phyloP scores from a whole-genome alignment of 1,140 invertebrate species.

The Eueides isabella region DNA sequence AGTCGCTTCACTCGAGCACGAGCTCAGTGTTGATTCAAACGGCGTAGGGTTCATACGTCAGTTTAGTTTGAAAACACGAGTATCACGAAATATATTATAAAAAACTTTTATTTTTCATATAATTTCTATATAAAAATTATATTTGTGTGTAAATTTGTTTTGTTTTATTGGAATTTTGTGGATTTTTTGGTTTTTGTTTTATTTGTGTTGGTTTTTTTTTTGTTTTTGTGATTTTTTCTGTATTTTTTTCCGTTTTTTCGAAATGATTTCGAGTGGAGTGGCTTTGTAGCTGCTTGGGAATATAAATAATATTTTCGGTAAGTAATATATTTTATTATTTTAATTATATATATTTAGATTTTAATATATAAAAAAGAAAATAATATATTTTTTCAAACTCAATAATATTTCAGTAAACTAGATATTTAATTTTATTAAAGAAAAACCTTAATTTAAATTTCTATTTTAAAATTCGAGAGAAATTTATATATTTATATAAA shows the following conservation, averaged over 20 bases:
- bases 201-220: not conserved
- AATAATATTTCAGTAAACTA: no score
- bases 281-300: not conserved
- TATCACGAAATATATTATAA: not conserved
- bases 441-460: no score
- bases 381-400: no score
- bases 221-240: not conserved
- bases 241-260: not conserved
- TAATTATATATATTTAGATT: not conserved
- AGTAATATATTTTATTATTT: not conserved
- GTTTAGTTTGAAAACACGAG: not conserved
- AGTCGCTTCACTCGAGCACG: not conserved
- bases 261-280: not conserved
- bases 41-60: not conserved
- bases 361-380: no score
- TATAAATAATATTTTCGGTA: not conserved
- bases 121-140: not conserved
- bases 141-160: not conserved
- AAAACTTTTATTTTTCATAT: not conserved
- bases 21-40: not conserved
- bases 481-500: no score
- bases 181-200: not conserved
- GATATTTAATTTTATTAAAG: no score
- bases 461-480: no score
- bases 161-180: slow-evolving; percentile 6